These are phyloP conservation scores for Meriones unguiculatus DNA, from an alignment of 2,113 vertebrate genomes.

Conservation along the genomic window DNA sequence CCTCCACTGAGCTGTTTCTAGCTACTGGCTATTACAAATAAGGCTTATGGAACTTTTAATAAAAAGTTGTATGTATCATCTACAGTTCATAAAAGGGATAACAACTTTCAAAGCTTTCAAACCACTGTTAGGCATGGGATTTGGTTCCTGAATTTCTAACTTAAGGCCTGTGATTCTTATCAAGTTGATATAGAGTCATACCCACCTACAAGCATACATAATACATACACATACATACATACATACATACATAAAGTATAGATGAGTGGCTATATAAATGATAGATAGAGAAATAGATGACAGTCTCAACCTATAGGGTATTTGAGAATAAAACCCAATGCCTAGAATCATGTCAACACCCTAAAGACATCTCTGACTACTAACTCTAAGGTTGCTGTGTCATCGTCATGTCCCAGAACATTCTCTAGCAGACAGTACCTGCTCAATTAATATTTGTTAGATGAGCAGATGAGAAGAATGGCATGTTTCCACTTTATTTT, in stretches of 20 bases:
- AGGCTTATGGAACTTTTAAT: too few species aligned
- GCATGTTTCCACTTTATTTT: neutral
- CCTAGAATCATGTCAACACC: neutral
- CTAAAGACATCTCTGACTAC: neutral
- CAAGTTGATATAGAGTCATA: neutral
- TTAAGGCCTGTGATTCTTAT: neutral
- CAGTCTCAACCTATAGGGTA: neutral
- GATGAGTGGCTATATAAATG: too few species aligned
- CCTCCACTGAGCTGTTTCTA: too few species aligned
- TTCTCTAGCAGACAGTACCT: neutral
- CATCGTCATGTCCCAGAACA: neutral
- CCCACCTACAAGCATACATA: neutral
- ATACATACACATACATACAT: neutral
- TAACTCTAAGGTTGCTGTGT: neutral
- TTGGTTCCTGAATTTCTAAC: conserved; percentile 20
- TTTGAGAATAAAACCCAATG: neutral
- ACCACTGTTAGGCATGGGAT: neutral
- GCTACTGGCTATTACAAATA: too few species aligned
- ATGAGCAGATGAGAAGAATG: neutral
- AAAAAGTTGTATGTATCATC: neutral
- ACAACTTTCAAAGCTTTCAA: neutral
- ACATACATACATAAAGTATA: neutral
- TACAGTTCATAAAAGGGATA: neutral
- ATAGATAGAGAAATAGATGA: neutral
- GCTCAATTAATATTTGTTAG: neutral